Conservation (phyloP, 1,140 invertebrate species). For the Teleopsis dalmanni region DNA sequence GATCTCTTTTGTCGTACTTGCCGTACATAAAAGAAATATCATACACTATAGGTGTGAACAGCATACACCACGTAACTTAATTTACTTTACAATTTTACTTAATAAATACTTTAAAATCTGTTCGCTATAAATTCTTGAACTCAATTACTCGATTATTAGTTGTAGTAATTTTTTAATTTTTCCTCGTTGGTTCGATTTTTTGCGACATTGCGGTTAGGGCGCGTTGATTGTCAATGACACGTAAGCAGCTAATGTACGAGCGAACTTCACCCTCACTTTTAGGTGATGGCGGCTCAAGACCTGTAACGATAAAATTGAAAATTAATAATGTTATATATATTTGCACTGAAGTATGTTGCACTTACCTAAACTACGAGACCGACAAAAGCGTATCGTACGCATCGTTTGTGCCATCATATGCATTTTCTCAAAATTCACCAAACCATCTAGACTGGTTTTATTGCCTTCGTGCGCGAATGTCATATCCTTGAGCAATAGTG, state of each 20-base stretch:
- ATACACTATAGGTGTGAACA: too few relatives aligned
- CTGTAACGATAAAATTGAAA: slow-evolving; percentile 36
- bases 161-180: slow-evolving; percentile 34
- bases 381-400: slow-evolving; percentile 66
- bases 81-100: too few relatives aligned
- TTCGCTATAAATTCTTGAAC: slow-evolving; percentile 25
- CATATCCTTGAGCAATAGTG: slow-evolving; percentile 79
- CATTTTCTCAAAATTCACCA: slow-evolving; percentile 90
- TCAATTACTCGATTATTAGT: too few relatives aligned
- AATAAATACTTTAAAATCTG: too few relatives aligned
- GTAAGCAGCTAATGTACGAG: slow-evolving; percentile 58
- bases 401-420: slow-evolving; percentile 81
- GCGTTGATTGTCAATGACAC: slow-evolving; percentile 72
- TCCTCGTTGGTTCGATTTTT: slow-evolving; percentile 54
- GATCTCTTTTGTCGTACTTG: too few relatives aligned
- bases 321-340: not conserved
- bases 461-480: slow-evolving; percentile 88
- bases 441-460: slow-evolving; percentile 71
- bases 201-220: slow-evolving; percentile 65
- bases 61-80: too few relatives aligned
- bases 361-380: slow-evolving; percentile 61
- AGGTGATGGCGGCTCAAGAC: slow-evolving; percentile 58
- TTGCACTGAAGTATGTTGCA: not conserved
- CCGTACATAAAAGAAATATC: too few relatives aligned
- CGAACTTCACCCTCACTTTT: slow-evolving; percentile 59